Evolutionary conservation across 2,797 vertebrate genomes (phyloP), one percentile per base, ranked within the genome.

Genomic region (Sebastes kiyomatsui): DNA sequence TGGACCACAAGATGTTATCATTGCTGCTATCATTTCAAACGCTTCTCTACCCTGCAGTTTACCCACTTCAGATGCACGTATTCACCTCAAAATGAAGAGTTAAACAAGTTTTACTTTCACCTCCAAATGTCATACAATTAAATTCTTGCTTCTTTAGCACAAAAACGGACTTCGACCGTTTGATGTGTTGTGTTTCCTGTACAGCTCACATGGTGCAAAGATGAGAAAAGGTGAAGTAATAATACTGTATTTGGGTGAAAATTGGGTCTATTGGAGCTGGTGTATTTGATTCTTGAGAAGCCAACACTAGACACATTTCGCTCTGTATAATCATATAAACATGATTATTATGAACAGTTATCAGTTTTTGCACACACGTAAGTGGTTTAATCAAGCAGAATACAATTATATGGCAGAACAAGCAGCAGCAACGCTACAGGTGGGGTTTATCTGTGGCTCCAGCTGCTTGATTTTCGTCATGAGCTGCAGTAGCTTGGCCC

Each of bases 401-500:
- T 10, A 33, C 22, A 78, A 25, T 20, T 46, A 56, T 52, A 14
- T 32, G 11, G 13, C 61, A 68, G 74, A 70, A 42, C 59, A 59
- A 66, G 59, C 66, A 95, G 91, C 64, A 71, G 84, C 86, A 91
- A 79, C 72, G 84, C 82, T 56, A 67, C 84, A 94, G 84, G 86
- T 91, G 79, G 72, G 75, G 73, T 92, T 88, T 82, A 78, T 90
- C 67, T 81, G 72, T 84, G 72, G 76, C 85, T 85, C 72, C 79
- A 88, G 81, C 62, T 85, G 82, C 78, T 89, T 84, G 69, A 80
- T 88, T 88, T 88, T 88, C 75, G 89, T 87, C 88, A 89, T 71
- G 72, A 88, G 80, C 87, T 83, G 87, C 75, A 86, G 67, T 70
- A 74, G 67, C 77, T 7, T 35, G 72, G 61, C 72, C 94, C 95